Base-by-base conservation (phyloP, 2,888 invertebrate species). In the Euphydryas editha region DNA sequence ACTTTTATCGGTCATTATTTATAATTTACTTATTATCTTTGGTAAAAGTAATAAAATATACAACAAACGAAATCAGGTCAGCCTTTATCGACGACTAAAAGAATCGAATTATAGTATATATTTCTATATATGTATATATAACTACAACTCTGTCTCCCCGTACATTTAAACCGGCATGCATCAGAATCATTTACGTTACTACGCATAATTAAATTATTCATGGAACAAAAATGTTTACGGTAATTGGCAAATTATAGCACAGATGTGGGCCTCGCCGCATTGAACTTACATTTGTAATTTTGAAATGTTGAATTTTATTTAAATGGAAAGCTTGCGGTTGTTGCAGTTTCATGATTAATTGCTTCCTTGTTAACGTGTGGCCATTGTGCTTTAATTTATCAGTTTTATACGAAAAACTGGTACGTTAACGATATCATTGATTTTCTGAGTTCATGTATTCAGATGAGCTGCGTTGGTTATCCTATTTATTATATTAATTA, bases 321-420 rank as follows among this genome's bases (percentile, higher is more conserved):
- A 71, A 71, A 67, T 67, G 62, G 57, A 65, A 69, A 62, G 63
- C 69, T 62, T 62, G 72, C 65, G 71, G 71, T 67, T 63, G 65
- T 65, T 63, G 39, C 67, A 63, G 59, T 71, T 69, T 67, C 67
- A 65, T 72, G 72, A 74, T 73, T 70, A 73, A 73, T 70, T 73
- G 70, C 67, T 63, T 71, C 70, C 69, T 71, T 71, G 74, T 74
- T 74, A 73, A 69, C 71, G 68, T 71, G 72, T 63, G 63, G 72
- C 67, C 62, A 69, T 64, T 65, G 67, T 69, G 67, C 65, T 69
- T 71, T 71, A 63, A 70, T 69, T 69, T 66, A 69, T 67, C 65
- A 67, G 69, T 59, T 67, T 44, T 36, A 59, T 66, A 47, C 65
- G 51, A 64, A 70, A 67, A 65, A 68, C 44, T 47, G 66, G 51